phyloP scores from a whole-genome alignment of 2,797 vertebrate genomes.

The Ibycter americanus region DNA sequence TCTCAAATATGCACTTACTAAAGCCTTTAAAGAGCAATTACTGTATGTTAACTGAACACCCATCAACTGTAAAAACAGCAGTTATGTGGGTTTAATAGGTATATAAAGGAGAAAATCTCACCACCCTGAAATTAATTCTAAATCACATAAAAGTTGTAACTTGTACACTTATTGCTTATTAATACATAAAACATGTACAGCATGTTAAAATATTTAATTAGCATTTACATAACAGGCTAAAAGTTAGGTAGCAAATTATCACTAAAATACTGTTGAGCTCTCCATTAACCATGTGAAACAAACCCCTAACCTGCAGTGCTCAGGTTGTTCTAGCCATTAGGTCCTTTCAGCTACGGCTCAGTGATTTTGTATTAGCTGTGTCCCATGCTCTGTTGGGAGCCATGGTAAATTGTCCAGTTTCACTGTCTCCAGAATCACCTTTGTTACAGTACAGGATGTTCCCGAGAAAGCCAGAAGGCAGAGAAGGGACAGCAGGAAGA shows the following conservation, averaged over 20 bases:
- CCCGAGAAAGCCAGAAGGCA: background rate
- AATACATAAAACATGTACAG: slow-evolving; percentile 56
- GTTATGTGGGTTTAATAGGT: slow-evolving; percentile 67
- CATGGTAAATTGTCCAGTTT: background rate
- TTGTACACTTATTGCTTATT: slow-evolving; percentile 62
- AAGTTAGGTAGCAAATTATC: slow-evolving; percentile 62
- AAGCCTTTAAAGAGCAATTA: slow-evolving; percentile 79
- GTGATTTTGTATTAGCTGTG: background rate
- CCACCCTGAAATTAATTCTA: slow-evolving; percentile 58
- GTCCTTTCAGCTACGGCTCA: background rate
- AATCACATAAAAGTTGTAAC: slow-evolving; percentile 62
- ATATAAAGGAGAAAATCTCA: slow-evolving; percentile 57
- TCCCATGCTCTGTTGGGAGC: background rate
- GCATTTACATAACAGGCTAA: slow-evolving; percentile 15
- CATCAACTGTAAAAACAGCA: slow-evolving; percentile 75
- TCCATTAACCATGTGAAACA: slow-evolving; percentile 21
- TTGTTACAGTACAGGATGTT: background rate
- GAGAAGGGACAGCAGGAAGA: background rate
- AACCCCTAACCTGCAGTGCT: background rate
- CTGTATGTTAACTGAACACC: slow-evolving; percentile 73
- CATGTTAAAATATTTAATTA: slow-evolving; percentile 66
- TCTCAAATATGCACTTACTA: slow-evolving; percentile 67
- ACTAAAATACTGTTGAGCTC: slow-evolving; percentile 32
- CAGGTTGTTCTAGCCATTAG: background rate
- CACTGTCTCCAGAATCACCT: background rate